Evolutionary conservation across 2,797 vertebrate genomes (phyloP).

Genomic region (Anguilla pacifica): DNA sequence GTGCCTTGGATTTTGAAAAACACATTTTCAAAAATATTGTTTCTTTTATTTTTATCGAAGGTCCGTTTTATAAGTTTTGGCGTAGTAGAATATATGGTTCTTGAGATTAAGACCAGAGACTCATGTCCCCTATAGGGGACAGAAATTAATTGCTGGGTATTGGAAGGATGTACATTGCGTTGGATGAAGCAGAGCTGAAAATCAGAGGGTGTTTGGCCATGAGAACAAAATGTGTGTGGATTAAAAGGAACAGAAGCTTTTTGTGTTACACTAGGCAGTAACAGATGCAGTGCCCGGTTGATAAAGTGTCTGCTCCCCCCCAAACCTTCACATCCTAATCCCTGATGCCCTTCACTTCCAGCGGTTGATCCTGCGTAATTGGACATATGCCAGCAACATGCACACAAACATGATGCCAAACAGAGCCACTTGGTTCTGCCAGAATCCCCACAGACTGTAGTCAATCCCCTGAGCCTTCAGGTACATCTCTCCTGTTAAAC

Average conservation of each 20-base stretch:
- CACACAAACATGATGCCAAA: conserved; percentile 66
- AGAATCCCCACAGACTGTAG: conserved; percentile 79
- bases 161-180: too few relatives aligned
- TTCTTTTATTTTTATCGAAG: too few relatives aligned
- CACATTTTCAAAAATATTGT: too few relatives aligned
- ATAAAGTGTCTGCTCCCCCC: not conserved
- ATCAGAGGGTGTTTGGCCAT: not conserved
- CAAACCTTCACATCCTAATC: not conserved
- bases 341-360: conserved; percentile 69
- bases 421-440: conserved; percentile 79
- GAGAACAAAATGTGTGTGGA: not conserved
- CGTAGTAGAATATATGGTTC: too few relatives aligned
- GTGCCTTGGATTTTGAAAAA: too few relatives aligned
- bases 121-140: too few relatives aligned
- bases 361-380: conserved; percentile 75
- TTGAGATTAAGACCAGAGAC: too few relatives aligned
- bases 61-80: too few relatives aligned
- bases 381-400: conserved; percentile 72
- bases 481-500: conserved; percentile 67
- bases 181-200: not conserved
- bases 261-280: not conserved
- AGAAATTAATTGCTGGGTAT: too few relatives aligned
- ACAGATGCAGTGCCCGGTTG: not conserved
- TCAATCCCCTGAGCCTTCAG: conserved; percentile 64
- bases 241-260: not conserved